A percentile compares a stretch with the other conserved stretches of the same genome.
Evolutionary conservation across 2,797 vertebrate species (phyloP).

Genomic region (Rhincodon typus): DNA sequence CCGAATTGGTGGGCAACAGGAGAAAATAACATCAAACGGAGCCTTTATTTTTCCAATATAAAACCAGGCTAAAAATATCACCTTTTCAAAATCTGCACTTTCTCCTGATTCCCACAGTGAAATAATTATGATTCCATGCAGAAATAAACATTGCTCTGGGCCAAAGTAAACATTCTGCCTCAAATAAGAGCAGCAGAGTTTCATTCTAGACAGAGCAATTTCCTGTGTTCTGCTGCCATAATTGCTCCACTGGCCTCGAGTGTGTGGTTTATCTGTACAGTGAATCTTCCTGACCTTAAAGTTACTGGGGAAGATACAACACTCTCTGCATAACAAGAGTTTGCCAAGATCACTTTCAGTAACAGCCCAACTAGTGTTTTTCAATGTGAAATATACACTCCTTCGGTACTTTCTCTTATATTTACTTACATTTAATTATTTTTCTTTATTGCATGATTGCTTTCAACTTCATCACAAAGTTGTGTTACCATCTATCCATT

Average conservation of each 20-base stretch:
- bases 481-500: background rate
- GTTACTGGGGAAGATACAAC: background rate
- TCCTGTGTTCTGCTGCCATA: background rate
- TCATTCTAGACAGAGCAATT: background rate
- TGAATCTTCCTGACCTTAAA: slow-evolving; percentile 5
- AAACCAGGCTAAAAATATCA: background rate
- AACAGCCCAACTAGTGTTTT: background rate
- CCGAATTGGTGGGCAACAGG: background rate
- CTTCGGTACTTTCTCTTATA: background rate
- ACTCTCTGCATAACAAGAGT: background rate
- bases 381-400: background rate
- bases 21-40: background rate
- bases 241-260: background rate
- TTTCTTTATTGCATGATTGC: background rate
- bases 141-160: slow-evolving; percentile 7
- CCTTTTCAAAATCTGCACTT: slow-evolving; percentile 6
- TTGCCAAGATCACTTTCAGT: background rate
- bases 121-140: slow-evolving; percentile 6
- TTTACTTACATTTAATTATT: background rate
- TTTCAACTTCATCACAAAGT: background rate
- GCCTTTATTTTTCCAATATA: background rate
- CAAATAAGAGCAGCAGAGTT: background rate
- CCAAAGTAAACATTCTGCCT: slow-evolving; percentile 5
- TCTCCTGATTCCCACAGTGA: slow-evolving; percentile 1
- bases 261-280: background rate